Percentiles rank a stretch among this genome's conserved stretches.
phyloP scores from a whole-genome alignment of 2,797 vertebrate genomes.

The Arctocebus calabarensis region DNA sequence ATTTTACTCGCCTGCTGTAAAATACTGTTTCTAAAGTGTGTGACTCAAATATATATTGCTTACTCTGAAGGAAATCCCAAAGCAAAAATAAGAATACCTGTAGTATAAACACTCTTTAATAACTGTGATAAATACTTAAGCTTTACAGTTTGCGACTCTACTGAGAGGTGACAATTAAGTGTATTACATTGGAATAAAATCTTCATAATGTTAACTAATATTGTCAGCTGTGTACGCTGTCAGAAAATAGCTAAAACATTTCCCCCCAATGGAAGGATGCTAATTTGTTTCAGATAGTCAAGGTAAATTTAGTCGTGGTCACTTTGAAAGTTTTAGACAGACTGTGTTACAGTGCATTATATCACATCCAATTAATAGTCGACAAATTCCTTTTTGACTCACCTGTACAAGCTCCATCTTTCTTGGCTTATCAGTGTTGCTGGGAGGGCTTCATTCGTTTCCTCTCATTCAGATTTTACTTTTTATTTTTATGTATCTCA shows the following conservation, averaged over 20 bases:
- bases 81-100: not conserved
- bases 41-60: not conserved
- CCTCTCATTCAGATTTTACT: too few species aligned
- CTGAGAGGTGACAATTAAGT: slow-evolving; percentile 56
- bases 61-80: slow-evolving; percentile 15
- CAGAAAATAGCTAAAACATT: slow-evolving; percentile 26
- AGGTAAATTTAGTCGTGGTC: not conserved
- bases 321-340: too few species aligned
- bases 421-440: too few species aligned
- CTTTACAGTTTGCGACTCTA: slow-evolving; percentile 25
- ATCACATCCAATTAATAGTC: too few species aligned
- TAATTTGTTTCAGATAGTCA: not conserved
- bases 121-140: slow-evolving; percentile 10
- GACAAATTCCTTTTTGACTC: too few species aligned
- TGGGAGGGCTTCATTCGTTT: too few species aligned
- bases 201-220: slow-evolving; percentile 13
- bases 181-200: slow-evolving; percentile 33
- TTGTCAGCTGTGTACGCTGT: not conserved
- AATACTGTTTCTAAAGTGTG: not conserved
- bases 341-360: too few species aligned
- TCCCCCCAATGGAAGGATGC: not conserved
- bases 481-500: too few species aligned
- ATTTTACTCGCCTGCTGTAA: not conserved
- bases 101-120: slow-evolving; percentile 23
- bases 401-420: too few species aligned